A percentile compares a stretch with the other conserved stretches of the same genome.
Conservation (phyloP, 1,140 invertebrate species). For the Halictus rubicundus region DNA sequence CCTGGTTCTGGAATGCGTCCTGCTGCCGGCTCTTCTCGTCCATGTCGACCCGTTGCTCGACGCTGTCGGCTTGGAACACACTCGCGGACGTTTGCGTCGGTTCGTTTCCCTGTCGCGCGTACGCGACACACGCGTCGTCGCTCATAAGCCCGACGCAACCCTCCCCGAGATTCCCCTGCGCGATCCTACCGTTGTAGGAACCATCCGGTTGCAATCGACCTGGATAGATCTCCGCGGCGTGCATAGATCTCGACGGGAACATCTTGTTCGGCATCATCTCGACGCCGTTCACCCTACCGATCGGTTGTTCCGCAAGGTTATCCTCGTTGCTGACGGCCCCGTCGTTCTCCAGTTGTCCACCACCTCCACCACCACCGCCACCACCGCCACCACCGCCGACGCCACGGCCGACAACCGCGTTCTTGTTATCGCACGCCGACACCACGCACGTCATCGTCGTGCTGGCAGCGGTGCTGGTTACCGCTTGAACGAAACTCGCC, state of each 20-base stretch:
- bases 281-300: conserved; percentile 30
- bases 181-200: conserved; percentile 43
- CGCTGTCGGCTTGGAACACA: conserved; percentile 43
- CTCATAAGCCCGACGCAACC: conserved; percentile 43
- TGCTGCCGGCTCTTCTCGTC: conserved; percentile 58
- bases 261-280: conserved; percentile 46
- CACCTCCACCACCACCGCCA: too few relatives aligned
- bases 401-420: neutral
- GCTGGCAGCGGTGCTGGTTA: conserved; percentile 29
- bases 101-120: conserved; percentile 36
- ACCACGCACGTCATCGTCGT: conserved; percentile 44
- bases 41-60: conserved; percentile 51
- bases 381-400: too few relatives aligned
- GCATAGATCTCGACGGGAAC: conserved; percentile 48
- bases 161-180: conserved; percentile 41
- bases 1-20: conserved; percentile 58
- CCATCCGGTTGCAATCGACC: neutral
- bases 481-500: conserved; percentile 43
- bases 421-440: conserved; percentile 44
- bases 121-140: conserved; percentile 52
- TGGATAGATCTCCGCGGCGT: conserved; percentile 40
- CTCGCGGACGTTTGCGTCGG: conserved; percentile 43
- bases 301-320: conserved; percentile 19
- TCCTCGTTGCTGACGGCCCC: neutral
- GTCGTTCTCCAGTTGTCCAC: conserved; percentile 24